phyloP scores from a whole-genome alignment of 37 sponge, comb jelly and placozoan genomes.

The Theonella swinhoei region DNA sequence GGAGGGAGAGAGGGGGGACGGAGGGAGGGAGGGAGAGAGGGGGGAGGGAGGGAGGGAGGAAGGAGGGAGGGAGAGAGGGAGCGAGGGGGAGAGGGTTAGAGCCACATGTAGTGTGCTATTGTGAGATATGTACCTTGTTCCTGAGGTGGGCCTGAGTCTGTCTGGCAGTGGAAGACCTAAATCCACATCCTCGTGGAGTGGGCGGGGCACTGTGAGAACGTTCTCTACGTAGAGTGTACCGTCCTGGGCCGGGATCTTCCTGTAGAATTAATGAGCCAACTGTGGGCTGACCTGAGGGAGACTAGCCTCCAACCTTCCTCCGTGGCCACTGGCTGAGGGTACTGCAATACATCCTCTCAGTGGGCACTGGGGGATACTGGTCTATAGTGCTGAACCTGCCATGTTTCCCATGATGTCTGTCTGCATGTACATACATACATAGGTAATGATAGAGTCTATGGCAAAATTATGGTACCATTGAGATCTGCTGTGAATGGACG shows the following conservation, averaged over 20 bases:
- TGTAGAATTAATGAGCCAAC: too few relatives aligned
- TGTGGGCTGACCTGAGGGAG: background rate
- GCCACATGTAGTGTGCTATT: too few relatives aligned
- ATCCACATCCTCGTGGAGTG: too few relatives aligned
- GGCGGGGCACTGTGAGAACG: too few relatives aligned
- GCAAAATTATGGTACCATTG: slow-evolving; percentile 41
- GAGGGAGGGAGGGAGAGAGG: background rate
- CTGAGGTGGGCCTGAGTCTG: too few relatives aligned
- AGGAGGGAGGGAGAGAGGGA: too few relatives aligned
- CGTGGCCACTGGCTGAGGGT: slow-evolving; percentile 96
- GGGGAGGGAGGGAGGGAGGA: background rate
- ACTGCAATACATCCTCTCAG: slow-evolving; percentile 89
- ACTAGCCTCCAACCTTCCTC: slow-evolving; percentile 27
- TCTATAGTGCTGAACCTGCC: slow-evolving; percentile 72
- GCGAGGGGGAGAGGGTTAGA: too few relatives aligned
- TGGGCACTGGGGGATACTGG: slow-evolving; percentile 78
- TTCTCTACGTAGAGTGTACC: too few relatives aligned
- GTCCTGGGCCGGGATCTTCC: background rate
- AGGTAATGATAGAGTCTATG: background rate
- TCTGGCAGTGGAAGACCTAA: too few relatives aligned
- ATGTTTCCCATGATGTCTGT: slow-evolving; percentile 65
- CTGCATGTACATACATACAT: slow-evolving; percentile 17
- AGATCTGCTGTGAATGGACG: slow-evolving; percentile 76
- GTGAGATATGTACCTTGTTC: too few relatives aligned
- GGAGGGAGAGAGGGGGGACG: too few relatives aligned